These are phyloP conservation scores for Microctonus hyperodae DNA, from an alignment of 2,888 invertebrate species.

Conservation along the genomic window DNA sequence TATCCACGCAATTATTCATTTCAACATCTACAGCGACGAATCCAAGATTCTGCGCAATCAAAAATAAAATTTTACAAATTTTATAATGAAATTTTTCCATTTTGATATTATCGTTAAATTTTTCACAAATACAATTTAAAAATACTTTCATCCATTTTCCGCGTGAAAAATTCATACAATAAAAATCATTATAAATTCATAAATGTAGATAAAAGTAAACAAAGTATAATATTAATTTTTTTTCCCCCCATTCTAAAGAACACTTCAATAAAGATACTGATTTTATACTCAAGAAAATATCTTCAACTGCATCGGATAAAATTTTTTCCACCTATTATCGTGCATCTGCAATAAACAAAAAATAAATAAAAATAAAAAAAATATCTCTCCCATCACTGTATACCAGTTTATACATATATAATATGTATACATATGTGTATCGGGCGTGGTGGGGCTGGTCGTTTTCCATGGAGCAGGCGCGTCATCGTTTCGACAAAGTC, in stretches of 20 bases:
- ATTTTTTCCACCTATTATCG: not conserved
- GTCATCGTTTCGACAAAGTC: slow-evolving; percentile 16
- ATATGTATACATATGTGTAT: not conserved
- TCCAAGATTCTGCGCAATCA: not conserved
- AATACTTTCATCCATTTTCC: not conserved
- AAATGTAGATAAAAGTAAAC: not conserved
- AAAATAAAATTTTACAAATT: not conserved
- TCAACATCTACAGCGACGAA: not conserved
- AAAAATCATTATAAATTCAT: too few relatives aligned
- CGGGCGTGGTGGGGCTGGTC: slow-evolving; percentile 21
- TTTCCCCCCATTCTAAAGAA: not conserved
- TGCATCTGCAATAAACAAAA: not conserved
- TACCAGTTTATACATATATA: slow-evolving; percentile 1
- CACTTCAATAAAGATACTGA: too few relatives aligned
- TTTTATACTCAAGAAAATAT: not conserved
- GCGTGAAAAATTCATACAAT: too few relatives aligned
- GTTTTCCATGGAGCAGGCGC: slow-evolving; percentile 19
- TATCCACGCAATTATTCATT: not conserved
- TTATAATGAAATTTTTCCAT: not conserved
- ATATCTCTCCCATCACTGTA: not conserved
- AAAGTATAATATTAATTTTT: not conserved
- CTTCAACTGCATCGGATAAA: not conserved
- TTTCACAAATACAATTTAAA: not conserved
- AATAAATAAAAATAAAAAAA: not conserved
- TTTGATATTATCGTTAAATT: not conserved